Conservation (phyloP, 2,113 vertebrate species). For the Erythrocercus mccallii region DNA sequence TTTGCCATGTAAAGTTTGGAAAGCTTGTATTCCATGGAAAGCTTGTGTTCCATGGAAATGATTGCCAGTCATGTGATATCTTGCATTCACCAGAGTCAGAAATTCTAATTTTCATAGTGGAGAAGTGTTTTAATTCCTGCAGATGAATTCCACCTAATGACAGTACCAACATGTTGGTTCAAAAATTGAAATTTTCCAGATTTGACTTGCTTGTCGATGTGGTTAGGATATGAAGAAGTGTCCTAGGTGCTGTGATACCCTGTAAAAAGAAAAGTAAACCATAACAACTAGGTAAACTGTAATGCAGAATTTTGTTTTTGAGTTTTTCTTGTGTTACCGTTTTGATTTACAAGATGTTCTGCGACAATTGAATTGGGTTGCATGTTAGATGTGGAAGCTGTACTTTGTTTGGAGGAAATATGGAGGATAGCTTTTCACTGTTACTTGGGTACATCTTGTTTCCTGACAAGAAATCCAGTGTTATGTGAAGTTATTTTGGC, state of each 20-base stretch:
- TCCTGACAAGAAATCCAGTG: not conserved
- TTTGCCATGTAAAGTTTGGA: not conserved
- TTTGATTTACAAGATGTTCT: not conserved
- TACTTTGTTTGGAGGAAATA: not conserved
- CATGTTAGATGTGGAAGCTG: not conserved
- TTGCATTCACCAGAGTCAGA: not conserved
- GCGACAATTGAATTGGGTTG: not conserved
- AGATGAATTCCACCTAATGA: not conserved
- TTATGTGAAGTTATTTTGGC: slow-evolving; percentile 21
- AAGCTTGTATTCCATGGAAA: not conserved
- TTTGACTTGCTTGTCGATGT: not conserved
- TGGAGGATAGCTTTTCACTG: not conserved
- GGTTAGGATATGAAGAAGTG: not conserved
- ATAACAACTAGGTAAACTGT: not conserved
- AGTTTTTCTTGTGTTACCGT: not conserved
- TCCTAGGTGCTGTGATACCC: not conserved
- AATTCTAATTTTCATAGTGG: not conserved
- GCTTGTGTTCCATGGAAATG: not conserved
- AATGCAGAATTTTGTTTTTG: not conserved
- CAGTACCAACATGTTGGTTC: not conserved
- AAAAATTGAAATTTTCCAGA: not conserved
- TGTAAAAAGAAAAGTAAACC: not conserved
- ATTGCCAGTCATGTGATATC: accelerated
- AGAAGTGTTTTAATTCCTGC: not conserved
- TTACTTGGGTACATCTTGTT: not conserved